Conservation (phyloP, 2,888 invertebrate species). For the Hemithea aestivaria region DNA sequence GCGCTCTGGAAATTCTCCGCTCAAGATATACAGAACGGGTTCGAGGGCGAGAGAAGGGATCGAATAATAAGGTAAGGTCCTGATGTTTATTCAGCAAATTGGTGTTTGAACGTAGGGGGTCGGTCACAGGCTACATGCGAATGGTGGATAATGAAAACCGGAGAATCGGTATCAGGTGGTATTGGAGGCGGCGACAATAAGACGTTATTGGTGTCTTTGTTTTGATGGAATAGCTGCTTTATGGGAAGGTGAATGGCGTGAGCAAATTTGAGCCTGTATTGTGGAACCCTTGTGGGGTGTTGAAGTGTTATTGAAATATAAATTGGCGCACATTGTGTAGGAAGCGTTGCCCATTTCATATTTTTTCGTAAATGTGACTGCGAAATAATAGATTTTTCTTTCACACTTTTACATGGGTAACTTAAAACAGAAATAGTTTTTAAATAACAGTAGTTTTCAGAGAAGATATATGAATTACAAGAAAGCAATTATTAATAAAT, state of each 20-base stretch:
- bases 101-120: conserved; percentile 49
- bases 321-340: neutral
- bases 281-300: neutral
- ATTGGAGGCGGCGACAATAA: conserved; percentile 26
- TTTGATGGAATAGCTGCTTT: conserved; percentile 21
- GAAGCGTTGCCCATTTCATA: no score
- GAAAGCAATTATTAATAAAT: no score
- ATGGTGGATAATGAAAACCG: conserved; percentile 46
- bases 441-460: no score
- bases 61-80: conserved; percentile 84
- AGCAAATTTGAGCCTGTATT: conserved; percentile 15
- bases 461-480: no score
- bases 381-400: no score
- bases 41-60: conserved; percentile 93
- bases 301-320: neutral
- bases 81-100: conserved; percentile 69
- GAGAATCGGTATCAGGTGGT: conserved; percentile 32
- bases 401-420: no score
- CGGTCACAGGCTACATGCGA: conserved; percentile 38
- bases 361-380: no score
- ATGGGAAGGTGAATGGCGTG: conserved; percentile 6
- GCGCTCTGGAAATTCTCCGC: conserved; percentile 95
- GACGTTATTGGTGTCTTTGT: conserved; percentile 23
- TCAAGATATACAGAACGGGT: conserved; percentile 90
- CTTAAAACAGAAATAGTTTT: no score